Evolutionary conservation across 1,140 invertebrate genomes (phyloP).

Genomic region (Lepidurus apus): DNA sequence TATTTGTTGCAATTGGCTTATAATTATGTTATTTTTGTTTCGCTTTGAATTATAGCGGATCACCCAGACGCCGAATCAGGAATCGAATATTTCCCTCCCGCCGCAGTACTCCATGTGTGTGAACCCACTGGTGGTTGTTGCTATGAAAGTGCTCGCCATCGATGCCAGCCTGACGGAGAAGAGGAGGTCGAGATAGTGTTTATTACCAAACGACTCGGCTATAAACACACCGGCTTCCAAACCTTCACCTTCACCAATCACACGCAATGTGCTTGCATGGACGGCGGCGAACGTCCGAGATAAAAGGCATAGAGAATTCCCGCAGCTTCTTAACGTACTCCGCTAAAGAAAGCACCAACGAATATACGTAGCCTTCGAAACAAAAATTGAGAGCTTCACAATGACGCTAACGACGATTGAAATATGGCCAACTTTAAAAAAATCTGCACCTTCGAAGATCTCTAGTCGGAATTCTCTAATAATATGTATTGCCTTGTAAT

Average conservation of each 20-base stretch:
- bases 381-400: too few relatives aligned
- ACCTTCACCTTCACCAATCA: not conserved
- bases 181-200: not conserved
- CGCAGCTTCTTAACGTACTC: too few relatives aligned
- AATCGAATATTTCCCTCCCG: not conserved
- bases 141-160: not conserved
- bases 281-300: not conserved
- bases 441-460: too few relatives aligned
- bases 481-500: too few relatives aligned
- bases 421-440: too few relatives aligned
- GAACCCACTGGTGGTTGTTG: not conserved
- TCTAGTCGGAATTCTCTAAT: too few relatives aligned
- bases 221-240: not conserved
- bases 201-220: not conserved
- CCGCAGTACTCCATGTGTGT: not conserved
- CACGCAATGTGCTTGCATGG: not conserved
- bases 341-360: too few relatives aligned
- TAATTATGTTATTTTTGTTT: not conserved
- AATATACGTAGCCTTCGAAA: too few relatives aligned
- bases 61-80: not conserved
- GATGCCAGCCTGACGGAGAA: not conserved
- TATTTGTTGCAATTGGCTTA: not conserved
- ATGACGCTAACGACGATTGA: too few relatives aligned
- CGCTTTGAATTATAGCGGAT: not conserved
- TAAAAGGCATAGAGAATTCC: not conserved